Evolutionary conservation across 2,113 vertebrate genomes (phyloP).

Genomic region (Ornithorhynchus anatinus): DNA sequence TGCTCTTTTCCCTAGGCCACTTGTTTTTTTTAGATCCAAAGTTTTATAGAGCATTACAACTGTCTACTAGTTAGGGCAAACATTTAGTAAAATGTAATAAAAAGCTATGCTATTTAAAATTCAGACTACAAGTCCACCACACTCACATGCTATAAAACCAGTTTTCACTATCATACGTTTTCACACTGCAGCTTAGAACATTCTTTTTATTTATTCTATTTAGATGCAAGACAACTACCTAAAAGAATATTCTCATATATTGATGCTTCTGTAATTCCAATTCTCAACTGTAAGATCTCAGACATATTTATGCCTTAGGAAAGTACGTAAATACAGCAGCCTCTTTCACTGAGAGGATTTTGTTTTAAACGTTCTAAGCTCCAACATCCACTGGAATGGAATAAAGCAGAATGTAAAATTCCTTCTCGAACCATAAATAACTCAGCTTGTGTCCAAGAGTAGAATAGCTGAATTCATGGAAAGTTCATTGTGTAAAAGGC

Average conservation of each 20-base stretch:
- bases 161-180: not conserved
- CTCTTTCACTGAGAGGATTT: constrained; percentile 46
- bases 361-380: not conserved
- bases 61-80: constrained; percentile 15
- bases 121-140: constrained; percentile 5
- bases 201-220: too few species aligned
- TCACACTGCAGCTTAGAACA: constrained; percentile 10
- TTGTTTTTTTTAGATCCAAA: too few species aligned
- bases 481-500: not conserved
- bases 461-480: not conserved
- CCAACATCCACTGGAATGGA: fast-evolving
- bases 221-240: not conserved
- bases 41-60: constrained; percentile 11
- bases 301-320: too few species aligned
- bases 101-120: constrained; percentile 4
- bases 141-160: not conserved
- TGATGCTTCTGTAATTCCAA: too few species aligned
- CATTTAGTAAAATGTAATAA: constrained; percentile 1
- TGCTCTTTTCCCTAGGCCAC: too few species aligned
- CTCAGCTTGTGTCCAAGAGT: constrained; percentile 4
- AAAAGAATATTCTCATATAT: not conserved
- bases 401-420: not conserved
- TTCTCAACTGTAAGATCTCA: too few species aligned
- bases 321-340: constrained; percentile 11
- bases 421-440: not conserved